phyloP scores from a whole-genome alignment of 2,888 invertebrate species.

The Baronia brevicornis region DNA sequence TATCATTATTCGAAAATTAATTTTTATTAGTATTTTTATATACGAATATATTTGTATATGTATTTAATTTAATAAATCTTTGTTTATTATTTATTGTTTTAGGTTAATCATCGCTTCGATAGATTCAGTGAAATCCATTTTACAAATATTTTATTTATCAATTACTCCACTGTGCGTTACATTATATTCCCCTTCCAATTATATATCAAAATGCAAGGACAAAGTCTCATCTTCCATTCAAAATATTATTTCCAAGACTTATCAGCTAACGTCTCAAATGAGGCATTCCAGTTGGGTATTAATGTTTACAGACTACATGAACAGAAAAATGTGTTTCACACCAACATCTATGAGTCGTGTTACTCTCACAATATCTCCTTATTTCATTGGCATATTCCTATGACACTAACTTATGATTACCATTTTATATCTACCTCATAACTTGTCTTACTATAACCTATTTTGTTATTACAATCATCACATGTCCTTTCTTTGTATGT shows the following conservation, averaged over 20 bases:
- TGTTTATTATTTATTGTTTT: conserved; percentile 59
- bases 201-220: conserved; percentile 42
- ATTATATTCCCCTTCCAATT: conserved; percentile 36
- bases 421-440: conserved; percentile 8
- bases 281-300: conserved; percentile 51
- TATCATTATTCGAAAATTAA: neutral
- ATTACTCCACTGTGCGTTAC: conserved; percentile 45
- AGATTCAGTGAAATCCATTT: conserved; percentile 44
- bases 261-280: conserved; percentile 32
- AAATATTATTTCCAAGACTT: conserved; percentile 35
- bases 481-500: no score
- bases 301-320: conserved; percentile 59
- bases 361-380: conserved; percentile 57
- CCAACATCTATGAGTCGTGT: conserved; percentile 65
- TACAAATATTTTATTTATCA: conserved; percentile 45
- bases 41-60: neutral
- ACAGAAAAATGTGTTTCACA: conserved; percentile 61
- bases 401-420: conserved; percentile 25
- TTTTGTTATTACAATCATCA: neutral
- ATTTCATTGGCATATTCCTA: conserved; percentile 58
- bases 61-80: conserved; percentile 13
- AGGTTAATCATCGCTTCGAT: conserved; percentile 67
- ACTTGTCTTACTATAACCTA: conserved; percentile 1
- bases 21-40: neutral
- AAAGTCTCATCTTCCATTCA: conserved; percentile 34